Evolutionary conservation across 2,888 invertebrate genomes (phyloP), one percentile per base, ranked within the genome.

Genomic region (Alcis repandata): DNA sequence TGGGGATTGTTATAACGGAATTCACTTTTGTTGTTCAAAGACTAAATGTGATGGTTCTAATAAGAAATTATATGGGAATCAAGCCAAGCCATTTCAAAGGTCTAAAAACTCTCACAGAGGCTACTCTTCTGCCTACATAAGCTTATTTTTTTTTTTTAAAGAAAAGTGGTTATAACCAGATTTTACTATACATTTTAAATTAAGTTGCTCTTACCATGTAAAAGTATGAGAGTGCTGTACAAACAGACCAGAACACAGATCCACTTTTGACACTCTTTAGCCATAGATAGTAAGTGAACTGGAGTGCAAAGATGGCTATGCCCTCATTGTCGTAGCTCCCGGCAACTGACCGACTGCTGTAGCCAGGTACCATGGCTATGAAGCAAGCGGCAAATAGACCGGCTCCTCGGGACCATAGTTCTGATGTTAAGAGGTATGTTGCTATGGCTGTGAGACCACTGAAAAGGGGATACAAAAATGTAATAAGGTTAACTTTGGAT

Each of bases 301-400:
- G 99, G 58, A 99, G 95, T 1, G 99, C 99, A 94, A 99, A 99
- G 79, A 99, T 99, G 58, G 99, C 99, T 84, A 99, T 99, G 71
- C 99, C 99, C 92, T 99, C 99, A 92, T 99, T 99, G 86, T 99
- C 99, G 87, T 99, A 99, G 80, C 99, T 99, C 27, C 99, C 99
- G 36, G 99, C 99, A 13, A 99, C 99, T 0, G 99, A 99, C 67
- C 99, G 95, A 83, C 99, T 99, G 76, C 99, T 99, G 91, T 99
- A 99, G 60, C 99, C 99, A 49, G 99, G 99, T 38, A 99, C 98
- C 78, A 99, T 99, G 48, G 99, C 99, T 78, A 99, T 99, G 87
- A 99, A 99, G 88, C 99, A 99, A 3, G 99, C 99, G 11, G 99
- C 99, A 93, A 99, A 99, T 19, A 99, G 93, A 7, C 99, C 99